These are phyloP conservation scores for Macropis europaea DNA, from an alignment of 2,888 invertebrate genomes.

Conservation along the genomic window DNA sequence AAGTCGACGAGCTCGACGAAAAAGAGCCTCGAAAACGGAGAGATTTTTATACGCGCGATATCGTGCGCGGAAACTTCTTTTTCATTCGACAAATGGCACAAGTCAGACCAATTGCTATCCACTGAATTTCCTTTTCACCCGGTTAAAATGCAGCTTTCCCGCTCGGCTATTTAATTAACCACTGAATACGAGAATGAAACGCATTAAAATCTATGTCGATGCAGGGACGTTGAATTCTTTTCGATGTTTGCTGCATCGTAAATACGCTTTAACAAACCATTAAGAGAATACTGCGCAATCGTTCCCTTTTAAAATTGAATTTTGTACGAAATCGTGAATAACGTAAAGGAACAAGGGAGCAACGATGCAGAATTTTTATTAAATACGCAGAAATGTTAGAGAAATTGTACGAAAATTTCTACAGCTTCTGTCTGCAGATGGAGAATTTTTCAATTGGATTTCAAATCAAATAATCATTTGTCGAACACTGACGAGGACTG, in stretches of 20 bases:
- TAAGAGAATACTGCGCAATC: too few relatives aligned
- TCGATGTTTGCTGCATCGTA: background rate
- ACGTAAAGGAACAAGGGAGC: too few relatives aligned
- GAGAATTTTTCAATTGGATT: too few relatives aligned
- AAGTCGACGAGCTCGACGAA: conserved; percentile 25
- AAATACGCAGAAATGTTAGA: too few relatives aligned
- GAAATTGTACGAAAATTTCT: too few relatives aligned
- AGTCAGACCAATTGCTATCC: background rate
- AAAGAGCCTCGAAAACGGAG: conserved; percentile 5
- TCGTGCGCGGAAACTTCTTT: conserved; percentile 17
- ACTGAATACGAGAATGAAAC: conserved; percentile 17
- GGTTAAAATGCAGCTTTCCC: conserved; percentile 27
- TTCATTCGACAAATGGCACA: conserved; percentile 24
- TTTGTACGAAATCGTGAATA: too few relatives aligned
- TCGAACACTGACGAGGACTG: too few relatives aligned
- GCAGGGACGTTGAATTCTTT: background rate
- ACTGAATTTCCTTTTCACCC: conserved; percentile 36
- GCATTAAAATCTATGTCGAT: conserved; percentile 37
- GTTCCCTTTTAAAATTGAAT: too few relatives aligned
- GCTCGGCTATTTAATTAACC: conserved; percentile 44
- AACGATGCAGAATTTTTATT: too few relatives aligned
- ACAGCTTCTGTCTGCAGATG: too few relatives aligned
- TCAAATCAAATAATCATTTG: too few relatives aligned
- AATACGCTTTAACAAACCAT: background rate
- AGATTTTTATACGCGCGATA: conserved; percentile 31